Evolutionary conservation across 2,113 vertebrate species (phyloP).

Genomic region (Alosa alosa): DNA sequence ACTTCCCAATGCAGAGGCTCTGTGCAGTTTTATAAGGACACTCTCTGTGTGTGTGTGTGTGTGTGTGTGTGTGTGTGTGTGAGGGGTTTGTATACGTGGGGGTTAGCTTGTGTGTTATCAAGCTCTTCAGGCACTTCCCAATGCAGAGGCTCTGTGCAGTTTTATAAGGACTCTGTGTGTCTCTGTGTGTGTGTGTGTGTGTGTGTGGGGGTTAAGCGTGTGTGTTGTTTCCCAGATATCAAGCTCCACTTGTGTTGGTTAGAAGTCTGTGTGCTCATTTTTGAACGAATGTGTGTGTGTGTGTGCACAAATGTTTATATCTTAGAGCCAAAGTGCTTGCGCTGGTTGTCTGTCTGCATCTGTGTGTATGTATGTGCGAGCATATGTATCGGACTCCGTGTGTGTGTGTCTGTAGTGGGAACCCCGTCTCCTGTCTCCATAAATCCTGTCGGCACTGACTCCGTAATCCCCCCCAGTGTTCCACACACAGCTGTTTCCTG

Average conservation of each 20-base stretch:
- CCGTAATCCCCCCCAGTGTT: constrained; percentile 3
- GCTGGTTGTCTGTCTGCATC: not conserved
- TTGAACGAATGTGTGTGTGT: not conserved
- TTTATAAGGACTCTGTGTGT: too few species aligned
- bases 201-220: not conserved
- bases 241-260: not conserved
- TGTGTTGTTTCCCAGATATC: too few species aligned
- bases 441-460: constrained; percentile 8
- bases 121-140: too few species aligned
- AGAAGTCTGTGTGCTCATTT: not conserved
- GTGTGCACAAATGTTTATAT: not conserved
- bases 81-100: too few species aligned
- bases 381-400: not conserved
- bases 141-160: too few species aligned
- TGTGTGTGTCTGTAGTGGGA: not conserved
- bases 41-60: not conserved
- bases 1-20: too few species aligned
- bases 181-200: not conserved
- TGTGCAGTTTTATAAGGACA: too few species aligned
- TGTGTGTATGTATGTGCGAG: not conserved
- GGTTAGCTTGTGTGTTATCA: too few species aligned
- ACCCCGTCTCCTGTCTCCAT: constrained; percentile 11
- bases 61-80: not conserved
- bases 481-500: constrained; percentile 13
- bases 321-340: too few species aligned